These are phyloP conservation scores for Drosophila elegans DNA, from an alignment of 1,140 invertebrate genomes.

Conservation along the genomic window DNA sequence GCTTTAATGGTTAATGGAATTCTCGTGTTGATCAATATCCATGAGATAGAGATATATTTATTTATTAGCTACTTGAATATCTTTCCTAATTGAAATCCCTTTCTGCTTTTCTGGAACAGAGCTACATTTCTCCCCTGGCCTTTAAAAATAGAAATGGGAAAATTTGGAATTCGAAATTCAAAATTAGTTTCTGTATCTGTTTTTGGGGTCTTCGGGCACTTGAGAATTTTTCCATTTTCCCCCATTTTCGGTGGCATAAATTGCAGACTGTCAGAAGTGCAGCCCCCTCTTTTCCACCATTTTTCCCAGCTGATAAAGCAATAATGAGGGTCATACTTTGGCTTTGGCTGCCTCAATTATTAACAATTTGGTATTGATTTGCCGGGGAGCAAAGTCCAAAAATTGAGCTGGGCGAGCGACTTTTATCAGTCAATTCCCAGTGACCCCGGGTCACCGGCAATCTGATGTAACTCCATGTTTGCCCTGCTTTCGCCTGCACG, in stretches of 20 bases:
- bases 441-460: constrained; percentile 53
- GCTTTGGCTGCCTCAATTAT: constrained; percentile 57
- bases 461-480: constrained; percentile 58
- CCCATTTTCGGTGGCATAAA: constrained; percentile 43
- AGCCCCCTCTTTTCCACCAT: constrained; percentile 5
- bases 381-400: constrained; percentile 36
- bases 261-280: constrained; percentile 37
- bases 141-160: constrained; percentile 60
- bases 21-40: constrained; percentile 26
- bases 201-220: constrained; percentile 46
- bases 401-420: background rate
- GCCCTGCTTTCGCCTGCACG: constrained; percentile 51
- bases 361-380: constrained; percentile 75
- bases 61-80: constrained; percentile 42
- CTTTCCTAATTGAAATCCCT: constrained; percentile 38
- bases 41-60: constrained; percentile 24
- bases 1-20: constrained; percentile 27
- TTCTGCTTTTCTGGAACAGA: constrained; percentile 6
- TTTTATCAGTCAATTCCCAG: constrained; percentile 56
- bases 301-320: constrained; percentile 57
- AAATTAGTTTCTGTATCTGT: constrained; percentile 19
- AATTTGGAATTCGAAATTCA: constrained; percentile 22
- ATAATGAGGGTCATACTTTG: constrained; percentile 69
- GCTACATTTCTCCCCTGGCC: constrained; percentile 29
- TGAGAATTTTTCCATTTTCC: constrained; percentile 55